Base-by-base conservation (phyloP, 1,140 invertebrate species). In the Caenorhabditis inopinata region DNA sequence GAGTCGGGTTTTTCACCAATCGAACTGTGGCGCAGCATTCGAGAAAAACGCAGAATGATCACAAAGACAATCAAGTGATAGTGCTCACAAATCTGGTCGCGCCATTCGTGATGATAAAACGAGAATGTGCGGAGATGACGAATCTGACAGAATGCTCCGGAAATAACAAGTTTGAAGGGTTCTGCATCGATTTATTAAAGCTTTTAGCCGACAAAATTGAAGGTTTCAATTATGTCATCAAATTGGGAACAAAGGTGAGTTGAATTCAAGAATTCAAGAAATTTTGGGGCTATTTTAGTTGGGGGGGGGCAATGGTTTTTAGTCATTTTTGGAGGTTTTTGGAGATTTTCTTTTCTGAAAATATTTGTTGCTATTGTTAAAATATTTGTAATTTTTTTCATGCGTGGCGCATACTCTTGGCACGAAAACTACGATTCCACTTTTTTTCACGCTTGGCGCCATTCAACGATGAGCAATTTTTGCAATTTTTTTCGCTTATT, bases 81-180 rank as follows among this genome's bases (percentile, higher is more conserved):
- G 58, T 68, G 4, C 29, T 74, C 18, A 46, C 46, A 23, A 47
- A 79, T 51, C 23, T 85, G 73, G 83, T 83, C 12, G 85, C 86
- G 53, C 87, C 87, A 14, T 88, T 88, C 78, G 87, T 89, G 14
- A 88, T 88, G 87, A 82, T 85, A 11, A 87, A 88, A 68, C 62
- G 84, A 62, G 85, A 85, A 45, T 85, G 83, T 38, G 83, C 82
- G 25, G 53, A 68, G 25, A 38, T 29, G 23, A 73, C 73, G n/a
- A 87, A 86, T 82, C 25, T 76, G 35, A 85, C 81, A 25, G 87
- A 88, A 82, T 88, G 87, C 62, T 76, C 82, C 12, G 89, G 89
- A 29, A 89, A 89, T 79, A 83, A 86, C 11, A 78, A 83, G 21
- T 89, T 86, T 77, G 88, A 89, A 78, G 89, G 89, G 12, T 89